These are phyloP conservation scores for Oplegnathus fasciatus DNA, from an alignment of 2,113 vertebrate species.

Conservation along the genomic window DNA sequence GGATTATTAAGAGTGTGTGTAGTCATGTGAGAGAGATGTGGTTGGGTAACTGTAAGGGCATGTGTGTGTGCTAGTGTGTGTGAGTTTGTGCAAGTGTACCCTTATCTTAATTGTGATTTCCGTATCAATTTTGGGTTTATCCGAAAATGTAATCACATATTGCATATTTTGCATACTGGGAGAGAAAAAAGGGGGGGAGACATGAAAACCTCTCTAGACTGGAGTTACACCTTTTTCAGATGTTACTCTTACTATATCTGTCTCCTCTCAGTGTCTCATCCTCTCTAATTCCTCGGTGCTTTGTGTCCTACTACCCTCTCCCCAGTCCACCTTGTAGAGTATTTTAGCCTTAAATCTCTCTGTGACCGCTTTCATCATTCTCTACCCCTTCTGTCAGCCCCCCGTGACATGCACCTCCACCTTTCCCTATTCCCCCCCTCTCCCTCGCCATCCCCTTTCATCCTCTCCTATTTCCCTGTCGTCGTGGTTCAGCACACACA, in stretches of 20 bases:
- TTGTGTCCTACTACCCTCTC: constrained; percentile 22
- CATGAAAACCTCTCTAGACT: not conserved
- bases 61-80: constrained; percentile 3
- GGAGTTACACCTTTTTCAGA: not conserved
- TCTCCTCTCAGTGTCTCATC: constrained; percentile 13
- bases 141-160: constrained; percentile 29
- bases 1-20: constrained; percentile 44
- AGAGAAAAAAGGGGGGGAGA: not conserved
- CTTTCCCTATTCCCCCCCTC: not conserved
- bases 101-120: constrained; percentile 52
- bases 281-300: not conserved
- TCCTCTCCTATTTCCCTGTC: constrained; percentile 14
- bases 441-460: not conserved
- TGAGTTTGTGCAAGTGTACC: not conserved
- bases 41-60: constrained; percentile 9
- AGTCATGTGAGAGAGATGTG: constrained; percentile 31
- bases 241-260: not conserved
- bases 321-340: constrained; percentile 30
- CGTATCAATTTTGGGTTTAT: constrained; percentile 34
- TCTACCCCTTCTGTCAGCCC: constrained; percentile 17
- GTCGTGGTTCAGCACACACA: constrained; percentile 47
- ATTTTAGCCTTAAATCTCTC: constrained; percentile 30
- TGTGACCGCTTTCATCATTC: constrained; percentile 51
- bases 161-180: not conserved
- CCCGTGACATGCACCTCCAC: constrained; percentile 14